These are phyloP conservation scores for Coranthus polyacanthus DNA, from an alignment of 2,797 vertebrate species.

Conservation along the genomic window DNA sequence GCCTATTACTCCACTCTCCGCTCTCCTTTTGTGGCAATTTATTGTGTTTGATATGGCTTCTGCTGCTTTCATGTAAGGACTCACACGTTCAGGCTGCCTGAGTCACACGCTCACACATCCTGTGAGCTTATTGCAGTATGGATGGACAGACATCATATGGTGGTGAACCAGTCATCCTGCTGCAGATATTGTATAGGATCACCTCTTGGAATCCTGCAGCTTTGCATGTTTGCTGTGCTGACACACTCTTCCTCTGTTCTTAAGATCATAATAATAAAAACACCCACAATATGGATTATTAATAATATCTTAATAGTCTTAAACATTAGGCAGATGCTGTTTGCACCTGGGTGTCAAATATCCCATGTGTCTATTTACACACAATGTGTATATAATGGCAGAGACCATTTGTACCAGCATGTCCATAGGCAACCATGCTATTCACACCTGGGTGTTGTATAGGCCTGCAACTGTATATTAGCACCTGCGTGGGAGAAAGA, in stretches of 20 bases:
- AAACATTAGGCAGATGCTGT: not conserved
- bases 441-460: too few relatives aligned
- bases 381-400: too few relatives aligned
- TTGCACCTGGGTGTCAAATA: too few relatives aligned
- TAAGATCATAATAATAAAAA: conserved; percentile 11
- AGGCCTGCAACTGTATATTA: too few relatives aligned
- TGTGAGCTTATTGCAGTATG: not conserved
- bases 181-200: conserved; percentile 18
- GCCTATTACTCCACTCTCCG: not conserved
- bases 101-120: conserved; percentile 8
- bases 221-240: conserved; percentile 12
- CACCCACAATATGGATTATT: conserved; percentile 6
- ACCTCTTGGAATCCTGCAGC: conserved; percentile 19
- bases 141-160: conserved; percentile 28
- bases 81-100: not conserved
- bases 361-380: too few relatives aligned
- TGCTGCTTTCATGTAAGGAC: not conserved
- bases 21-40: not conserved
- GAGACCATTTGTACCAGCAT: too few relatives aligned
- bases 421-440: too few relatives aligned
- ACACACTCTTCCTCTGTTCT: not conserved
- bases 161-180: conserved; percentile 4
- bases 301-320: not conserved
- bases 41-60: conserved; percentile 10
- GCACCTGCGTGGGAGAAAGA: too few relatives aligned